phyloP scores from a whole-genome alignment of 1,140 invertebrate genomes.

The Platorchestia sp. region DNA sequence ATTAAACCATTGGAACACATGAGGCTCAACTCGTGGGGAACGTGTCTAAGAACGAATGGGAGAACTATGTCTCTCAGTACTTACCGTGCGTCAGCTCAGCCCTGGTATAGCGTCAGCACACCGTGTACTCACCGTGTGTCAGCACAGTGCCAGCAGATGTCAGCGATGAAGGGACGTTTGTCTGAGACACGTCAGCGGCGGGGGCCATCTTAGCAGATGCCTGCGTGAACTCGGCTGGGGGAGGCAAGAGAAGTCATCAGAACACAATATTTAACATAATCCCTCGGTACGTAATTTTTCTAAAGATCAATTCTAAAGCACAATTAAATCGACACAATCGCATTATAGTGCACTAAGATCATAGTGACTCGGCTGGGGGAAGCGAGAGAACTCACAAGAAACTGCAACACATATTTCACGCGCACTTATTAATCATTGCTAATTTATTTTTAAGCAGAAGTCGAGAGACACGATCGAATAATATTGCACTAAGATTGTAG shows the following conservation, averaged over 20 bases:
- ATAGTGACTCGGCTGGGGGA: constrained; percentile 63
- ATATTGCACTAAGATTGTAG: neutral
- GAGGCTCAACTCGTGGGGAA: too few relatives aligned
- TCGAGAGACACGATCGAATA: neutral
- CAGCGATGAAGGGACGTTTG: constrained; percentile 53
- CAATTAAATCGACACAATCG: too few relatives aligned
- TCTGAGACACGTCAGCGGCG: constrained; percentile 62
- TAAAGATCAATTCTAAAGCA: too few relatives aligned
- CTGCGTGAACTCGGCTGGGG: constrained; percentile 67
- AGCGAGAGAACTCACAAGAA: neutral
- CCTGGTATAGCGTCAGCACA: too few relatives aligned
- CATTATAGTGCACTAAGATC: too few relatives aligned
- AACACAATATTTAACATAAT: too few relatives aligned
- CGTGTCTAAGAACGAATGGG: neutral
- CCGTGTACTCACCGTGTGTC: constrained; percentile 2
- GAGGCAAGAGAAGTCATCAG: too few relatives aligned
- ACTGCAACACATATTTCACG: neutral
- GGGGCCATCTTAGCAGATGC: constrained; percentile 65
- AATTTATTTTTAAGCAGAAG: too few relatives aligned
- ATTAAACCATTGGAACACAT: too few relatives aligned
- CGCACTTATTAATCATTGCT: neutral
- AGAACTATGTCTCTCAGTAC: neutral
- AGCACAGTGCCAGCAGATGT: constrained; percentile 2
- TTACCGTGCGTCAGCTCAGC: neutral
- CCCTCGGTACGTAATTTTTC: too few relatives aligned